Evolutionary conservation across 2,797 vertebrate species (phyloP).

Genomic region (Syndactyla subalaris): DNA sequence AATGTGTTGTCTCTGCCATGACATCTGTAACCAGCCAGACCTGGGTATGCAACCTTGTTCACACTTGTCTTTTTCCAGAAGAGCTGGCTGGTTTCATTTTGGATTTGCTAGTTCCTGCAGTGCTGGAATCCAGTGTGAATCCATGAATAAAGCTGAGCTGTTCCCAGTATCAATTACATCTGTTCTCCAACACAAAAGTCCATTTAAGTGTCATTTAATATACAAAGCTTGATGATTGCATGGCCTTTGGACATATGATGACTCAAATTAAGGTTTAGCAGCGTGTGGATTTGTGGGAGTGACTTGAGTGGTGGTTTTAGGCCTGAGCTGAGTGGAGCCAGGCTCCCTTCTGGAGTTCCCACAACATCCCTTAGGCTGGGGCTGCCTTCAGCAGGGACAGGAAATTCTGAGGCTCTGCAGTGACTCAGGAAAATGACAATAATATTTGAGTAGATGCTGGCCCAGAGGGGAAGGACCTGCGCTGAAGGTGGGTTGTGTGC

Average conservation of each 20-base stretch:
- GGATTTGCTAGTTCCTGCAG: not conserved
- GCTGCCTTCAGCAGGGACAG: constrained; percentile 34
- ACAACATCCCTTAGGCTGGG: not conserved
- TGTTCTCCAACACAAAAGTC: not conserved
- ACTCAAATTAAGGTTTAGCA: constrained; percentile 21
- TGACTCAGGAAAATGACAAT: constrained; percentile 24
- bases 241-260: constrained; percentile 19
- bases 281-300: constrained; percentile 16
- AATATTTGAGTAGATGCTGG: not conserved
- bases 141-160: not conserved
- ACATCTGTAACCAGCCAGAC: not conserved
- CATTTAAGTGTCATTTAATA: constrained; percentile 18
- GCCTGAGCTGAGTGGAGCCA: not conserved
- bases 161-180: not conserved
- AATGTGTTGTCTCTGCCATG: not conserved
- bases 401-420: constrained; percentile 2
- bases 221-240: not conserved
- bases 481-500: not conserved
- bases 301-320: not conserved
- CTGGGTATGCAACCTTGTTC: not conserved
- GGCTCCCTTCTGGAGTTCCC: constrained; percentile 8
- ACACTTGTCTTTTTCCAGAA: not conserved
- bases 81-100: not conserved
- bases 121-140: not conserved
- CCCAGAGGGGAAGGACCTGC: not conserved